phyloP scores from a whole-genome alignment of 1,140 invertebrate genomes.

The Leptinotarsa lineolata region DNA sequence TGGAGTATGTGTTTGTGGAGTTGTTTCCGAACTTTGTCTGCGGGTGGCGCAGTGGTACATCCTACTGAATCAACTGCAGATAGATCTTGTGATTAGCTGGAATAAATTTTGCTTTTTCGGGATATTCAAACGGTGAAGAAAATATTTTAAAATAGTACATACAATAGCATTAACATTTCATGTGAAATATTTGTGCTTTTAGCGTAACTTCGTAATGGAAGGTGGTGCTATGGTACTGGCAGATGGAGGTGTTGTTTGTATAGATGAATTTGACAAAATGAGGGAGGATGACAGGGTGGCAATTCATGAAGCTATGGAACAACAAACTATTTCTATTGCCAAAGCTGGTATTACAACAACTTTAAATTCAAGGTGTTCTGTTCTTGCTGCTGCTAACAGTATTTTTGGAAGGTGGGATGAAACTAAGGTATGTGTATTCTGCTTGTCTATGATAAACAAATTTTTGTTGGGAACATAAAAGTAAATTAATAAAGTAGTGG shows the following conservation, averaged over 20 bases:
- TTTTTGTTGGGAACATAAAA: background rate
- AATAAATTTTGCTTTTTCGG: too few relatives aligned
- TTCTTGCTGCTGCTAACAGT: constrained; percentile 97
- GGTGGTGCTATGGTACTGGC: constrained; percentile 99
- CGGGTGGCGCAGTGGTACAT: too few relatives aligned
- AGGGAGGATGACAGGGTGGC: constrained; percentile 98
- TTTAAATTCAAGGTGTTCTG: constrained; percentile 96
- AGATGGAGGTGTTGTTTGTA: constrained; percentile 98
- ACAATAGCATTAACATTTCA: too few relatives aligned
- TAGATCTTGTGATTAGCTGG: too few relatives aligned
- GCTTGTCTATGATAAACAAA: background rate
- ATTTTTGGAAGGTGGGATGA: constrained; percentile 99
- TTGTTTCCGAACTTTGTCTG: too few relatives aligned
- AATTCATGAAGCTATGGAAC: constrained; percentile 99
- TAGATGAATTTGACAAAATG: constrained; percentile 99
- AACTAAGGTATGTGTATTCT: constrained; percentile 65
- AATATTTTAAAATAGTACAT: too few relatives aligned
- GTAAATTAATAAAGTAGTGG: background rate
- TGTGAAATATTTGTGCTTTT: constrained; percentile 36
- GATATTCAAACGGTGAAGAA: too few relatives aligned
- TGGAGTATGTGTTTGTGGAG: too few relatives aligned
- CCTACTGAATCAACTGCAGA: too few relatives aligned
- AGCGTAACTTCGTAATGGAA: constrained; percentile 99
- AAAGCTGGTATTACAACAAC: constrained; percentile 99
- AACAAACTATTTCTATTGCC: constrained; percentile 99